Conservation (phyloP, 2,113 vertebrate genomes). For the Equus quagga region DNA sequence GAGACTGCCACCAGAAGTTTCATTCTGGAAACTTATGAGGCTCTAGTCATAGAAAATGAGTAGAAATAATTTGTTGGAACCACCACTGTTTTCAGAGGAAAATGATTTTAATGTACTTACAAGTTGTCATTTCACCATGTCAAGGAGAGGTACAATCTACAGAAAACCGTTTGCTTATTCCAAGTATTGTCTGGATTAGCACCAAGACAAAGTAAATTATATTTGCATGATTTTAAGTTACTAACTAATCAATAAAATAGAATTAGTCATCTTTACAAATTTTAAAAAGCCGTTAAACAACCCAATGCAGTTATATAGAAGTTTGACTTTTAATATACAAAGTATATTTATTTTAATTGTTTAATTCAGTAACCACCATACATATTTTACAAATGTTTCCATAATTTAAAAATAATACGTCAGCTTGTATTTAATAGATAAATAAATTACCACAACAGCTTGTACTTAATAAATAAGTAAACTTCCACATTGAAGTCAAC, state of each 20-base stretch:
- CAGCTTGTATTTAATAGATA: background rate
- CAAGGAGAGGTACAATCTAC: background rate
- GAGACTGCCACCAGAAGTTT: background rate
- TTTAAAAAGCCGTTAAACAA: background rate
- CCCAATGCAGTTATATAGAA: background rate
- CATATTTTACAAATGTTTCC: background rate
- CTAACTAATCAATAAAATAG: background rate
- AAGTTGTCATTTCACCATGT: background rate
- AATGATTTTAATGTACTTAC: background rate
- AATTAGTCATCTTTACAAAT: background rate
- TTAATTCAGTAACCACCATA: background rate
- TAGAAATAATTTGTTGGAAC: background rate
- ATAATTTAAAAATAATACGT: background rate
- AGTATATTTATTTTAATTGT: background rate
- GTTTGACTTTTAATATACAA: background rate
- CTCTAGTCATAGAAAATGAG: background rate
- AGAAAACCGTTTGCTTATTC: background rate
- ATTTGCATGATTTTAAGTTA: background rate
- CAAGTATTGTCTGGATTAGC: background rate
- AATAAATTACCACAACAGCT: background rate
- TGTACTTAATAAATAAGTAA: constrained; percentile 35
- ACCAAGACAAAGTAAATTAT: background rate
- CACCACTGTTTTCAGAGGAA: background rate
- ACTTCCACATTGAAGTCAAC: background rate
- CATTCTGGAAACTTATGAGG: background rate